Conservation (phyloP, 2,888 invertebrate genomes). For the Xiphydria camelus region DNA sequence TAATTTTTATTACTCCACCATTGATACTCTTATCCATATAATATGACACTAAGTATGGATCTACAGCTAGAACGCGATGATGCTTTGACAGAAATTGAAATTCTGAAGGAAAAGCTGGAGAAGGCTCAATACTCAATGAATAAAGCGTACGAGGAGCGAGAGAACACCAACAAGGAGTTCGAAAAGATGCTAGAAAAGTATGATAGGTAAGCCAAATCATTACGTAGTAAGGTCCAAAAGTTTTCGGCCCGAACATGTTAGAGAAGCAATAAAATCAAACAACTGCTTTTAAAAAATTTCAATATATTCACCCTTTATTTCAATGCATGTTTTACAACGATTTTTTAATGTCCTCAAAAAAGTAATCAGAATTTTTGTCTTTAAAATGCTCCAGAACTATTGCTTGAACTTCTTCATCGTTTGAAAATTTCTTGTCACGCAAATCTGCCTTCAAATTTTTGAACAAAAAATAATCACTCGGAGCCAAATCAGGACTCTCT, state of each 20-base stretch:
- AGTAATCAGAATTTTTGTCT: too few relatives aligned
- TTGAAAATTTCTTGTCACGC: too few relatives aligned
- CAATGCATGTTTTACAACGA: slow-evolving; percentile 19
- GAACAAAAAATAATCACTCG: slow-evolving; percentile 31
- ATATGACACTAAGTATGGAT: neutral
- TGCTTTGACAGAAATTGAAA: slow-evolving; percentile 80
- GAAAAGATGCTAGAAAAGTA: slow-evolving; percentile 92
- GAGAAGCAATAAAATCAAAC: neutral
- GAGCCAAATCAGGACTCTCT: slow-evolving; percentile 37
- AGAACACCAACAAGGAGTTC: slow-evolving; percentile 85
- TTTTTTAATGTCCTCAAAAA: slow-evolving; percentile 22
- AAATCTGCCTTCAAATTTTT: slow-evolving; percentile 25
- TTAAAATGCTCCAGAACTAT: too few relatives aligned
- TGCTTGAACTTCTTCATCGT: too few relatives aligned
- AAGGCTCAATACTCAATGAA: slow-evolving; percentile 81
- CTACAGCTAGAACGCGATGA: slow-evolving; percentile 84
- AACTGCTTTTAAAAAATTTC: slow-evolving; percentile 2
- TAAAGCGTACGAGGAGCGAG: slow-evolving; percentile 86
- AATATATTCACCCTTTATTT: too few relatives aligned
- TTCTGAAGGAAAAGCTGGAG: slow-evolving; percentile 87
- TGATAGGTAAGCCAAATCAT: slow-evolving; percentile 69
- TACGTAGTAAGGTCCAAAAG: too few relatives aligned
- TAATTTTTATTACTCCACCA: neutral
- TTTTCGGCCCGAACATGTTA: slow-evolving; percentile 17
- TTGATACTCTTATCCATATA: slow-evolving; percentile 1